A percentile compares a stretch with the other conserved stretches of the same genome.
phyloP scores from a whole-genome alignment of 2,113 vertebrate species.

The Rhineura floridana region DNA sequence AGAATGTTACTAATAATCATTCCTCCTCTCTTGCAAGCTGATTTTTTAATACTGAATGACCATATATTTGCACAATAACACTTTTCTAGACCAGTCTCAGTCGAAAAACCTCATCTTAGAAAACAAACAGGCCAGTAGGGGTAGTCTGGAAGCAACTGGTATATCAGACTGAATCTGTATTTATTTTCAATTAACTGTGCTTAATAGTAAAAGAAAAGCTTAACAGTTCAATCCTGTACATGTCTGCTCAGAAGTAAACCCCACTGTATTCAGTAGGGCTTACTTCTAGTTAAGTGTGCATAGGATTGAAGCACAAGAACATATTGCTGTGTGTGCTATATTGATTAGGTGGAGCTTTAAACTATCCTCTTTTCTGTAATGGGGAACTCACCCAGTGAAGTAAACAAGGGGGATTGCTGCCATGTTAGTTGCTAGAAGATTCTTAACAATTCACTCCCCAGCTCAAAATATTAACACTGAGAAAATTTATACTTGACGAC shows the following conservation, averaged over 20 bases:
- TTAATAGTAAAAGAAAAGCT: slow-evolving; percentile 41
- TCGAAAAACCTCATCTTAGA: slow-evolving; percentile 59
- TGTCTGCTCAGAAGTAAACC: neutral
- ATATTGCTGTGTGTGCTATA: neutral
- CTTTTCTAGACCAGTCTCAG: slow-evolving; percentile 50
- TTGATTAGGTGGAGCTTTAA: slow-evolving; percentile 18
- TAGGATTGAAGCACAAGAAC: neutral
- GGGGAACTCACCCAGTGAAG: neutral
- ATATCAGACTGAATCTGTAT: slow-evolving; percentile 16
- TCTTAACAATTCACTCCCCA: neutral
- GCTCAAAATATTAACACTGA: neutral
- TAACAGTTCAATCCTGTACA: slow-evolving; percentile 23
- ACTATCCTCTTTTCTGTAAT: neutral
- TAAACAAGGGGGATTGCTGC: neutral
- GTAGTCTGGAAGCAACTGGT: slow-evolving; percentile 13
- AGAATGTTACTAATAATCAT: slow-evolving; percentile 39
- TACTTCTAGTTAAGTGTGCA: neutral
- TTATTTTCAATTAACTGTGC: slow-evolving; percentile 54
- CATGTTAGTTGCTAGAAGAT: neutral
- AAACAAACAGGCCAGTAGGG: slow-evolving; percentile 49
- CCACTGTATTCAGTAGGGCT: neutral
- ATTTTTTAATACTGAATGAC: slow-evolving; percentile 47
- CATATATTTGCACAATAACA: slow-evolving; percentile 44
- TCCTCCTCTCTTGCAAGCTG: neutral
- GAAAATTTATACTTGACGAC: neutral